Conservation (phyloP, 2,113 vertebrate species). For the Rhynchomys soricoides region DNA sequence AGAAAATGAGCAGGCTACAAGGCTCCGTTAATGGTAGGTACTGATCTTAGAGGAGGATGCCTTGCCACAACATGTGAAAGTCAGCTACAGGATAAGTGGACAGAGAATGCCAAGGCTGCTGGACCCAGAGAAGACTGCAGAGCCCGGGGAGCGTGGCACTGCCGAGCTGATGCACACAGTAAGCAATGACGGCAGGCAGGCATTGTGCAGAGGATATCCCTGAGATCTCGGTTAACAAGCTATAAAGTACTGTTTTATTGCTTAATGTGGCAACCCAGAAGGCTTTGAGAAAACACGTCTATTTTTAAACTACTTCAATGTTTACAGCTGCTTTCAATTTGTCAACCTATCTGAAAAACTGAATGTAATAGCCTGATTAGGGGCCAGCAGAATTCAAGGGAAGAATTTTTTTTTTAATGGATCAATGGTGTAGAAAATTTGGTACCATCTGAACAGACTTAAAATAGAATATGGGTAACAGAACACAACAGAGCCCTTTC, state of each 20-base stretch:
- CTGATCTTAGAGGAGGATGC: conserved; percentile 46
- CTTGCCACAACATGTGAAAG: conserved; percentile 66
- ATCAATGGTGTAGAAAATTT: conserved; percentile 71
- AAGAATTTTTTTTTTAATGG: conserved; percentile 56
- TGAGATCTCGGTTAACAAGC: conserved; percentile 78
- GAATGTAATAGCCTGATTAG: background rate
- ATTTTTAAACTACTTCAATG: conserved; percentile 72
- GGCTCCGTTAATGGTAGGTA: conserved; percentile 29
- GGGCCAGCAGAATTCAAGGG: conserved; percentile 51
- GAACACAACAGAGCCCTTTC: background rate
- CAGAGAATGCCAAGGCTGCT: background rate
- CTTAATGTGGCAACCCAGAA: conserved; percentile 74
- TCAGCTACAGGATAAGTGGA: conserved; percentile 38
- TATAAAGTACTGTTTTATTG: conserved; percentile 78
- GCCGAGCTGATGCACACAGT: conserved; percentile 66
- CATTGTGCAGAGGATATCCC: conserved; percentile 64
- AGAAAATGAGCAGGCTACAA: conserved; percentile 51
- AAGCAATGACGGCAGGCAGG: conserved; percentile 63
- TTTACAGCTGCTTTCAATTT: conserved; percentile 76
- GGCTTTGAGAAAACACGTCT: conserved; percentile 66
- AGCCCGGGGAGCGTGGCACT: conserved; percentile 60
- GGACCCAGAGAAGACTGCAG: conserved; percentile 60
- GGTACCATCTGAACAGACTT: conserved; percentile 56
- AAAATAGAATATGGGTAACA: conserved; percentile 31
- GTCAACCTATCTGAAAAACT: conserved; percentile 62